phyloP scores from a whole-genome alignment of 2,113 vertebrate genomes.

The Oncorhynchus tshawytscha region DNA sequence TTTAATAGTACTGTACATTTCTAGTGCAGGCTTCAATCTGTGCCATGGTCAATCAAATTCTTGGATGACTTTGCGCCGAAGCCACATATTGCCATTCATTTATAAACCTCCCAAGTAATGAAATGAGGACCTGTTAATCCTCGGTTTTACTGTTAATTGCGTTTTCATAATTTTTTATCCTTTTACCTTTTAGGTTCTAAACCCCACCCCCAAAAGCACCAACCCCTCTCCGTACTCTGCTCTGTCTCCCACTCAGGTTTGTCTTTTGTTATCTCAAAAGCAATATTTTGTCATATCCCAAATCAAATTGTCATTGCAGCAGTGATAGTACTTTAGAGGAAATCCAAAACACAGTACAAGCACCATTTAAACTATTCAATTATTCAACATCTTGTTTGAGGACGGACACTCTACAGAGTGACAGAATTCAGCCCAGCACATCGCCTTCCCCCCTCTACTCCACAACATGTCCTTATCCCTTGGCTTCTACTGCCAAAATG shows the following conservation, averaged over 20 bases:
- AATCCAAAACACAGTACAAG: not conserved
- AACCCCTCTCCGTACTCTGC: not conserved
- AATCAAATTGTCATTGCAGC: not conserved
- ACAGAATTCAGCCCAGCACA: too few species aligned
- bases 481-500: too few species aligned
- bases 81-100: not conserved
- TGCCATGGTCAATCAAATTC: slow-evolving; percentile 14
- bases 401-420: too few species aligned
- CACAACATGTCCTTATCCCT: too few species aligned
- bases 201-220: not conserved
- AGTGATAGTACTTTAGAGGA: not conserved
- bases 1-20: slow-evolving; percentile 7
- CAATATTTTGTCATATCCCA: not conserved
- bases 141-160: not conserved
- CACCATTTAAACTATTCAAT: slow-evolving; percentile 7
- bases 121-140: not conserved
- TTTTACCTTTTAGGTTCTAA: slow-evolving; percentile 9
- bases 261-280: slow-evolving; percentile 13
- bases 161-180: not conserved
- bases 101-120: slow-evolving; percentile 6
- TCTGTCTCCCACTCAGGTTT: slow-evolving; percentile 10
- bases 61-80: not conserved
- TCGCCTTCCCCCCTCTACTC: too few species aligned
- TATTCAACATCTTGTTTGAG: slow-evolving; percentile 3
- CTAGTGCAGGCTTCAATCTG: not conserved